Percentiles rank a stretch among this genome's conserved stretches.
These are phyloP conservation scores for Drosophila lacicola DNA, from an alignment of 2,888 invertebrate species.

Conservation along the genomic window DNA sequence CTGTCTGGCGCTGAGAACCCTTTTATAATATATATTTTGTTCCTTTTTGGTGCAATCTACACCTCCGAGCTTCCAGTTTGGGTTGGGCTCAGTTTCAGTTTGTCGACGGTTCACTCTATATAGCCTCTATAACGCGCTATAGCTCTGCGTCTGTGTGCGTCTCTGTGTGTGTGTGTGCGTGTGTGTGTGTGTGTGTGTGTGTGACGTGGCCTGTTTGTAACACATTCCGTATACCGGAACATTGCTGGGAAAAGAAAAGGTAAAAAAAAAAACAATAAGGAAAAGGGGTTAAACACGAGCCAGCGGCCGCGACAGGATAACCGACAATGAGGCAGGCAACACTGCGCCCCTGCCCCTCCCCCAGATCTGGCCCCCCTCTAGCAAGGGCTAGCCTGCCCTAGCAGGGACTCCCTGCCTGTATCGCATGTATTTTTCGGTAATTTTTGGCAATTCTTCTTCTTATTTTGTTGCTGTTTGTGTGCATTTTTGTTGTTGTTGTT, in stretches of 20 bases:
- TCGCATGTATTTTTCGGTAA: conserved; percentile 59
- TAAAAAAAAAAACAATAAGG: conserved; percentile 11
- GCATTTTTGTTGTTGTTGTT: conserved; percentile 27
- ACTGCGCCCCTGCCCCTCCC: neutral
- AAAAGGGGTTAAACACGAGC: conserved; percentile 72
- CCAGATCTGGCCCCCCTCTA: too few relatives aligned
- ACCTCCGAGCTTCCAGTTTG: conserved; percentile 28
- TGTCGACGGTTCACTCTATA: conserved; percentile 4
- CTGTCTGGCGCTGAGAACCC: conserved; percentile 61
- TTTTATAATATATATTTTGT: conserved; percentile 27
- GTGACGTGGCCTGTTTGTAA: conserved; percentile 69
- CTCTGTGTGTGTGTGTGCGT: neutral
- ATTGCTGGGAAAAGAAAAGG: conserved; percentile 32
- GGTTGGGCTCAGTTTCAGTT: conserved; percentile 23
- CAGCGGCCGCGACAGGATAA: conserved; percentile 59
- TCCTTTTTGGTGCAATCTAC: conserved; percentile 28
- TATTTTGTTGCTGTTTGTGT: conserved; percentile 35
- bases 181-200: conserved; percentile 23
- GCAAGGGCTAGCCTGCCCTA: conserved; percentile 7
- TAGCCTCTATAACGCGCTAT: neutral
- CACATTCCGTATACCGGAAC: conserved; percentile 61
- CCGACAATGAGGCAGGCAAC: conserved; percentile 54
- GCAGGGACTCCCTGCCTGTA: conserved; percentile 38
- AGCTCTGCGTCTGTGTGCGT: neutral
- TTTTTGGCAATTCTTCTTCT: conserved; percentile 73